Evolutionary conservation across 2,888 invertebrate genomes (phyloP), one percentile per base, ranked within the genome.

Genomic region (Pherbina coryleti): DNA sequence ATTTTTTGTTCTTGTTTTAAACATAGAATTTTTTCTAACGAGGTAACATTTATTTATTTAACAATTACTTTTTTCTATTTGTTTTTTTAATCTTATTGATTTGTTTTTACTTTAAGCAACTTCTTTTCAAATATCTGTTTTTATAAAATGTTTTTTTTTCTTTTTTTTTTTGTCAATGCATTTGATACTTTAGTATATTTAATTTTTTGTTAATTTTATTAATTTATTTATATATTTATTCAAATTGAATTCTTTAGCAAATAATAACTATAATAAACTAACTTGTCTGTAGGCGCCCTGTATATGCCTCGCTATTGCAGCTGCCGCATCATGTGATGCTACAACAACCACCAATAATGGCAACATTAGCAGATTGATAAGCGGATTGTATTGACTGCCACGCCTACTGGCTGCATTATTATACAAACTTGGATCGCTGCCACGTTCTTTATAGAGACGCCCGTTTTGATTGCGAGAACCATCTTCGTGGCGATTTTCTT

Each of bases 401-500:
- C 73, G 74, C 53, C 77, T 79, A 74, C 81, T 77, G 31, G 84
- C 83, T 66, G 82, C 87, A 70, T 82, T 83, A 69, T 83, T 88
- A 69, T 82, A 84, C 25, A 84, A 77, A 53, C 83, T 85, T 51
- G 84, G 76, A 66, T 88, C 87, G 73, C 83, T 83, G 79, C 82
- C 83, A 28, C 87, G 87, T 62, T 88, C 88, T 79, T 89, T 89
- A 79, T 88, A 89, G 5, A 89, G 84, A 31, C 89, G 86, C 0
- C 89, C 89, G 80, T 89, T 89, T 83, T 88, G 89, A 85, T 89
- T 89, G 78, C 88, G 86, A 67, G 86, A 83, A 72, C 88, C 86
- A 77, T 89, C 89, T 80, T 89, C 89, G 79, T 88, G 86, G n/a
- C 89, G 88, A 82, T 86, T 88, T 75, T 89, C 89, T 76, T 88